Conservation (phyloP, 2,888 invertebrate species). For the Corbicula japonica region DNA sequence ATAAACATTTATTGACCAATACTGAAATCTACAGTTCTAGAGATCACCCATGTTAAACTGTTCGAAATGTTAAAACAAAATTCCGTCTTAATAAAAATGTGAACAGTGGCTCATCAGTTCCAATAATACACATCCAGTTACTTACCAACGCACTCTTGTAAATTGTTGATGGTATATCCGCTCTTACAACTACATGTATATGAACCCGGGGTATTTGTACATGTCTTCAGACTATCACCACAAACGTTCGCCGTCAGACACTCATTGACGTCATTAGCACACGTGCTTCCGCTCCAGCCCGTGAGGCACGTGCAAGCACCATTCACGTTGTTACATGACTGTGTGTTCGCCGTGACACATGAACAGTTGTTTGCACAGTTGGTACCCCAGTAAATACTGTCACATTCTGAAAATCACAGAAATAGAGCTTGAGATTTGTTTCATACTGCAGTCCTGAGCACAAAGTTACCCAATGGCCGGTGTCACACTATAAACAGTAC, state of each 20-base stretch:
- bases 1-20: too few relatives aligned
- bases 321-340: slow-evolving; percentile 49
- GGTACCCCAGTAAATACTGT: slow-evolving; percentile 35
- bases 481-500: too few relatives aligned
- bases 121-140: too few relatives aligned
- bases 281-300: slow-evolving; percentile 59
- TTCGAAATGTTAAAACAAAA: too few relatives aligned
- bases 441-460: neutral
- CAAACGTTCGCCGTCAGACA: slow-evolving; percentile 47
- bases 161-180: slow-evolving; percentile 51
- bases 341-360: slow-evolving; percentile 49
- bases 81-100: too few relatives aligned
- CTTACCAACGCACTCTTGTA: slow-evolving; percentile 48
- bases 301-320: slow-evolving; percentile 58
- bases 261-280: slow-evolving; percentile 58
- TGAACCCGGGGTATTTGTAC: slow-evolving; percentile 55
- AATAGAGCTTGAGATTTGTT: neutral
- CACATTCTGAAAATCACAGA: slow-evolving; percentile 41
- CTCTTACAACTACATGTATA: slow-evolving; percentile 52
- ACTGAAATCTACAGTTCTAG: too few relatives aligned
- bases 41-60: neutral
- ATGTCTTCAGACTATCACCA: slow-evolving; percentile 43
- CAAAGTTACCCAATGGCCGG: too few relatives aligned
- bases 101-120: too few relatives aligned
- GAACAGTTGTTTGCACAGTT: slow-evolving; percentile 50